Percentiles rank a stretch among this genome's conserved stretches.
Conservation (phyloP, 2,888 invertebrate genomes). For the Ephialtes manifestator region DNA sequence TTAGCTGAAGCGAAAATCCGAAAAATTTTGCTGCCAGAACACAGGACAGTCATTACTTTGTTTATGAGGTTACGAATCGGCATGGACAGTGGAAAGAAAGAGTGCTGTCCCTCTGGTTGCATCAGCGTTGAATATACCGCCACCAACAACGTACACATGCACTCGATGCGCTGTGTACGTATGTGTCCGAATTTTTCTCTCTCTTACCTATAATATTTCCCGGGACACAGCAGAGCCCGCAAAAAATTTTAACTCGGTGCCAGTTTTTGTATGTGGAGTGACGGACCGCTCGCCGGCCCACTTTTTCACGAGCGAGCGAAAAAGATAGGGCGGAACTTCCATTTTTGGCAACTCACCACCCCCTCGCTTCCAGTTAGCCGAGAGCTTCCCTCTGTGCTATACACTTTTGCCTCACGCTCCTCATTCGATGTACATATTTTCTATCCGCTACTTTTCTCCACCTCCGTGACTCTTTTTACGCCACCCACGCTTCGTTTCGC, state of each 20-base stretch:
- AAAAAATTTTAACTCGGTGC: constrained; percentile 66
- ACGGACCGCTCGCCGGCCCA: constrained; percentile 53
- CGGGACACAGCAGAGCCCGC: constrained; percentile 53
- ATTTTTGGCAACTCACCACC: constrained; percentile 65
- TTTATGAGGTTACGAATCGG: constrained; percentile 81
- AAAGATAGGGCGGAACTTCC: constrained; percentile 56
- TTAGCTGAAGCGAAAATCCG: constrained; percentile 55
- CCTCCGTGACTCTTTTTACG: constrained; percentile 7
- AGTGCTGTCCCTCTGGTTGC: constrained; percentile 59
- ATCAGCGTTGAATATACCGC: constrained; percentile 37
- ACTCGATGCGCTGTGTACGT: background rate
- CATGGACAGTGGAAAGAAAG: constrained; percentile 80
- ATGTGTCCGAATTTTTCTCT: constrained; percentile 14
- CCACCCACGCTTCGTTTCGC: constrained; percentile 22
- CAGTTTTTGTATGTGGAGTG: constrained; percentile 58
- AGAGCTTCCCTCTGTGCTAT: constrained; percentile 26
- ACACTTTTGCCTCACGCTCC: background rate
- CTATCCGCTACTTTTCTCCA: constrained; percentile 8
- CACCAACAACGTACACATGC: constrained; percentile 25
- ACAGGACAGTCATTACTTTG: constrained; percentile 80
- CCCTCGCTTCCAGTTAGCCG: constrained; percentile 37
- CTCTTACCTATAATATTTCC: constrained; percentile 46
- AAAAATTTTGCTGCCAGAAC: constrained; percentile 63
- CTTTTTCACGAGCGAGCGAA: constrained; percentile 48
- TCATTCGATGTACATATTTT: constrained; percentile 54